Evolutionary conservation across 1,140 invertebrate genomes (phyloP).

Genomic region (Acyrthosiphon pisum): DNA sequence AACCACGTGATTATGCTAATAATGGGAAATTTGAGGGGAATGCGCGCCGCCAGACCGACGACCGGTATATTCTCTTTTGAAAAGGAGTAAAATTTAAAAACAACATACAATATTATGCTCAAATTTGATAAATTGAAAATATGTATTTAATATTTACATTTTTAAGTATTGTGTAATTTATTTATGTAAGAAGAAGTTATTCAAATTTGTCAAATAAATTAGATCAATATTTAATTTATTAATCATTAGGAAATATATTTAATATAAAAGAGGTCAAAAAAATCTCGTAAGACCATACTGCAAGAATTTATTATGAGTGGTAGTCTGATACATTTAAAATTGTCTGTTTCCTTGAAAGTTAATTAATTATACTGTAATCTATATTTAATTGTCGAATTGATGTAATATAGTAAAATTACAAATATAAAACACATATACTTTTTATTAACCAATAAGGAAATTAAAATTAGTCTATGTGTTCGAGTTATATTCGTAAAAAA

Average conservation of each 20-base stretch:
- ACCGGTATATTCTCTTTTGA: no score
- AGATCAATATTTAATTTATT: background rate
- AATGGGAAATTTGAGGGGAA: no score
- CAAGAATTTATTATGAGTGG: no score
- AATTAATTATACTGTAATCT: background rate
- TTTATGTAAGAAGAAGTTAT: no score
- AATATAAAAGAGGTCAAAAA: background rate
- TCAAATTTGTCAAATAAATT: no score
- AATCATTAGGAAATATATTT: background rate
- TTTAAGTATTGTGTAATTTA: no score
- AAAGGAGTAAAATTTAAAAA: background rate
- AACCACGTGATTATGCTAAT: no score
- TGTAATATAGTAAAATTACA: background rate
- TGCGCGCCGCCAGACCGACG: no score
- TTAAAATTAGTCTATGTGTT: background rate
- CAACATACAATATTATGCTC: background rate
- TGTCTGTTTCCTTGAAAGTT: background rate
- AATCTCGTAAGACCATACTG: no score
- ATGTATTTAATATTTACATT: no score
- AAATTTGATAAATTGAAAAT: no score
- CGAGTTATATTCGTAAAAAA: background rate
- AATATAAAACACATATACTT: background rate
- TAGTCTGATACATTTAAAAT: background rate
- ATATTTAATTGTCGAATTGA: background rate
- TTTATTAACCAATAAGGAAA: background rate